Base-by-base conservation (phyloP, 2,888 invertebrate genomes). In the Dione juno region DNA sequence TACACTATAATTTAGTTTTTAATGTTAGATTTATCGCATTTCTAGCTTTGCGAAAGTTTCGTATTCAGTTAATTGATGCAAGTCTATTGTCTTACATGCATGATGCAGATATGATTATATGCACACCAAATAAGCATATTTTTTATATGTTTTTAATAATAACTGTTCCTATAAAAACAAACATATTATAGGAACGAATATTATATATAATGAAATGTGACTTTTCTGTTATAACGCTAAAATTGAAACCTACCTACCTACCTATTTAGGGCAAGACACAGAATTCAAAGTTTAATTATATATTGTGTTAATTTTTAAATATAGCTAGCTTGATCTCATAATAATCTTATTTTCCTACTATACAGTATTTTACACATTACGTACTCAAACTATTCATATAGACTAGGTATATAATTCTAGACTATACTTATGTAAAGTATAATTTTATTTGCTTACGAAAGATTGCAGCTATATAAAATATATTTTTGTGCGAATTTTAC, bases 321-420 rank as follows among this genome's bases (percentile, higher is more conserved):
- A n/a, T n/a, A n/a, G n/a, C 28, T 61, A 61, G 45, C 19, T 43
- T 61, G 61, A 61, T 61, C 61, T 61, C 61, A 61, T 61, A 7
- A 61, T 43, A 61, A 61, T 11, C 11, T 45, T 45, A 61, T 28
- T 43, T 45, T 61, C 21, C 21, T 43, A 59, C n/a, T n/a, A 35
- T 16, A 45, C 45, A 61, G 43, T 61, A 61, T 61, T 61, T 11
- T n/a, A 10, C 14, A 61, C 7, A 21, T 10, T 57, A 10, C 11
- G 9, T 14, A 57, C 37, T 16, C 10, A n/a, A n/a, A 37, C 10
- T 57, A 37, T 16, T 37, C 16, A 57, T 37, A 57, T 40, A 37
- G 1, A 54, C 7, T 2, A 53, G 5, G 19, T 50, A 21, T 52
- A 16, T 54, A n/a, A 11, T 41, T 53, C 14, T 54, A 9, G 21